A percentile compares a stretch with the other conserved stretches of the same genome.
Evolutionary conservation across 2,888 invertebrate species (phyloP).

Genomic region (Tetropium fuscum): DNA sequence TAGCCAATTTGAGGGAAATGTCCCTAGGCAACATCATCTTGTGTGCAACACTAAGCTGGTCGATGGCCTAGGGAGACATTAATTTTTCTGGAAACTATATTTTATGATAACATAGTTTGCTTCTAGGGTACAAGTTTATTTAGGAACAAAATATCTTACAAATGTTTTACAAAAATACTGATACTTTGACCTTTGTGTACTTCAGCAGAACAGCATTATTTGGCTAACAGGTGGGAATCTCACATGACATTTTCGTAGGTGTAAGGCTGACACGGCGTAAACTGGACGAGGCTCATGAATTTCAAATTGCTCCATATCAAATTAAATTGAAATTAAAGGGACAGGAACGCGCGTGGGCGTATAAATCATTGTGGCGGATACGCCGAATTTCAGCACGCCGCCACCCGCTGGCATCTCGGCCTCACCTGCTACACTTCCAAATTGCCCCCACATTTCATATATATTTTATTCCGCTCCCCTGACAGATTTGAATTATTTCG

Average conservation of each 20-base stretch:
- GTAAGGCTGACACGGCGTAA: not conserved
- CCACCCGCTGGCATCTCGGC: slow-evolving; percentile 1
- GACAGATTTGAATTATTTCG: not conserved
- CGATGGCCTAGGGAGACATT: too few relatives aligned
- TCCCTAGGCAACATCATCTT: too few relatives aligned
- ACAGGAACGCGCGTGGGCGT: slow-evolving; percentile 3
- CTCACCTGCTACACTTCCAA: slow-evolving; percentile 9
- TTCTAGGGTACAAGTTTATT: too few relatives aligned
- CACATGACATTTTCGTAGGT: not conserved
- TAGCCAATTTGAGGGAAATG: too few relatives aligned
- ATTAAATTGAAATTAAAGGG: slow-evolving; percentile 7
- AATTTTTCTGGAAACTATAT: too few relatives aligned
- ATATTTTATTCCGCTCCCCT: not conserved
- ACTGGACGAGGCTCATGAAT: slow-evolving; percentile 12
- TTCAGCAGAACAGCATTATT: too few relatives aligned
- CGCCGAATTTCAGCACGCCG: not conserved
- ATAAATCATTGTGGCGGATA: not conserved
- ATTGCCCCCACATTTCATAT: not conserved
- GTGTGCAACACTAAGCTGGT: too few relatives aligned
- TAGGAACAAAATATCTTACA: too few relatives aligned
- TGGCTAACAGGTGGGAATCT: too few relatives aligned
- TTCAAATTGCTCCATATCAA: slow-evolving; percentile 5
- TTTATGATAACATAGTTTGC: too few relatives aligned
- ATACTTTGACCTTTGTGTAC: too few relatives aligned
- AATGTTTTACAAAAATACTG: too few relatives aligned